These are phyloP conservation scores for Episyrphus balteatus DNA, from an alignment of 1,140 invertebrate species.

Conservation along the genomic window DNA sequence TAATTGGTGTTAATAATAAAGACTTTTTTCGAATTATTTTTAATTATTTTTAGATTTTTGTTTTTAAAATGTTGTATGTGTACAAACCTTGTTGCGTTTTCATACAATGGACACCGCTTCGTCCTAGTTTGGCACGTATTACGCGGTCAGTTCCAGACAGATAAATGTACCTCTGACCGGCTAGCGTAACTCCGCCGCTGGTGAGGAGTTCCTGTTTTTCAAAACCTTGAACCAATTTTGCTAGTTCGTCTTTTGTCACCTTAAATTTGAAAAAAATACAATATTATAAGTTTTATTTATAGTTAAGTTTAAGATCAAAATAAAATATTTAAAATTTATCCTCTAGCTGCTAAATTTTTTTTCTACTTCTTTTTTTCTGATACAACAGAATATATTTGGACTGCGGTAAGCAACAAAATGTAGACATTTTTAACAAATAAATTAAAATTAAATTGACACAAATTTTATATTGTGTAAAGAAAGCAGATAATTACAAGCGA, in stretches of 20 bases:
- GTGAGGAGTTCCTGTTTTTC: constrained; percentile 75
- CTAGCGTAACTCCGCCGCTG: constrained; percentile 76
- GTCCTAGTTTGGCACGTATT: constrained; percentile 80
- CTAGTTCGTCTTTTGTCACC: constrained; percentile 80
- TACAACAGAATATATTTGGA: too few relatives aligned
- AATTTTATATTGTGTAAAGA: too few relatives aligned
- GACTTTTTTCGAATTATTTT: too few relatives aligned
- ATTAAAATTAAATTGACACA: too few relatives aligned
- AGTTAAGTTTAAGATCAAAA: background rate
- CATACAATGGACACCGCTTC: constrained; percentile 87
- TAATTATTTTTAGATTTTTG: too few relatives aligned
- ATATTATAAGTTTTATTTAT: background rate
- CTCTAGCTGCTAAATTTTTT: background rate
- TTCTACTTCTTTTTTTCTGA: too few relatives aligned
- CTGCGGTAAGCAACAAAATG: too few relatives aligned
- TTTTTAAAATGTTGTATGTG: background rate
- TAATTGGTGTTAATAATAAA: too few relatives aligned
- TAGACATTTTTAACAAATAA: too few relatives aligned
- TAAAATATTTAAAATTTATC: background rate
- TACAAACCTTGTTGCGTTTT: constrained; percentile 76
- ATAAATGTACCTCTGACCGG: constrained; percentile 83
- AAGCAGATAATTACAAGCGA: too few relatives aligned
- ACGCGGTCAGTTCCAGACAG: constrained; percentile 82
- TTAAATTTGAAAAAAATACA: constrained; percentile 43
- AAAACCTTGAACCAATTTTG: constrained; percentile 75